A percentile compares a stretch with the other conserved stretches of the same genome.
These are phyloP conservation scores for Charadrius vociferus DNA, from an alignment of 2,113 vertebrate genomes.

Conservation along the genomic window DNA sequence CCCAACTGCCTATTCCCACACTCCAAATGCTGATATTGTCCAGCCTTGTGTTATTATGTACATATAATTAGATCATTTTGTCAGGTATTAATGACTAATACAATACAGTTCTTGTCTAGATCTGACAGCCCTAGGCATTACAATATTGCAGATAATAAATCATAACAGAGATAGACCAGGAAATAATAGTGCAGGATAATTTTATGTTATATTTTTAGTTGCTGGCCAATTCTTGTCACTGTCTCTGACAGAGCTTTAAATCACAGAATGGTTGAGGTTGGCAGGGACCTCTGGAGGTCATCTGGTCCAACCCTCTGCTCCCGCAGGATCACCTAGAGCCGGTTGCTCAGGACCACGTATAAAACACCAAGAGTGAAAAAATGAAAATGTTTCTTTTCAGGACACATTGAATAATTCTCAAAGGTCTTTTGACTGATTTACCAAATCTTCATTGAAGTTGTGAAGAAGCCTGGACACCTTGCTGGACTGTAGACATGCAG, in stretches of 20 bases:
- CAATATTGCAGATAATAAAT: neutral
- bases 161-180: neutral
- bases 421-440: neutral
- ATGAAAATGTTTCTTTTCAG: neutral
- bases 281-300: neutral
- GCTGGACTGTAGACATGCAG: neutral
- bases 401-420: neutral
- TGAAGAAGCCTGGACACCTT: neutral
- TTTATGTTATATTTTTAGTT: neutral
- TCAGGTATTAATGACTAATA: neutral
- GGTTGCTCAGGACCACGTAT: fast-evolving
- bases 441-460: neutral
- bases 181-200: neutral
- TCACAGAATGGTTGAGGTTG: neutral
- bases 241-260: neutral
- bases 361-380: neutral
- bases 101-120: neutral
- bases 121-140: neutral
- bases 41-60: neutral
- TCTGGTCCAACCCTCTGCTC: neutral
- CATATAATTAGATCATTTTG: neutral
- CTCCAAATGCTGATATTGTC: neutral
- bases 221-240: neutral
- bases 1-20: neutral
- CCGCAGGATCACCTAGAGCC: neutral